Evolutionary conservation across 2,888 invertebrate species (phyloP).

Genomic region (Lepetodrilus schrolli): DNA sequence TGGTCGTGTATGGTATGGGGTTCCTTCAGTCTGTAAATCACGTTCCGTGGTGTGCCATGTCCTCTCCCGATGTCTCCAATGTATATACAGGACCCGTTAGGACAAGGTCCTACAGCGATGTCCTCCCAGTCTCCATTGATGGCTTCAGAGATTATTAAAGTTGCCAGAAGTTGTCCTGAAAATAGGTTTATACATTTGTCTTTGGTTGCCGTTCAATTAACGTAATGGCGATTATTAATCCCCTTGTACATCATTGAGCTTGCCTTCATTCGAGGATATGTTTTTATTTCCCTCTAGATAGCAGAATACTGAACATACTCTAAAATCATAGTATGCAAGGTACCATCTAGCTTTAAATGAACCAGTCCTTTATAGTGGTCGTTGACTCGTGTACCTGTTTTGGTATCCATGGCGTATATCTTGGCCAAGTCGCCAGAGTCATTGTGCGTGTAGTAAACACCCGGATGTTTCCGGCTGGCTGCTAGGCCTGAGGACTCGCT

Average conservation of each 20-base stretch:
- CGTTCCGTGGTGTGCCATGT: constrained; percentile 27
- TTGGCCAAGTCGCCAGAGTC: constrained; percentile 35
- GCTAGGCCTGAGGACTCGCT: constrained; percentile 42
- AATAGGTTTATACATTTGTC: no score
- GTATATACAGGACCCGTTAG: constrained; percentile 28
- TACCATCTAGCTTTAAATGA: no score
- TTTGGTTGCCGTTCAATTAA: no score
- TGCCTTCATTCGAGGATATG: no score
- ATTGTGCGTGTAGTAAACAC: constrained; percentile 38
- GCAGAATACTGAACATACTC: no score
- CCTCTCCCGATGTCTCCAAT: constrained; percentile 35
- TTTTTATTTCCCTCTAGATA: no score
- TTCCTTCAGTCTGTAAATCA: constrained; percentile 34
- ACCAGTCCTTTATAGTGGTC: no score
- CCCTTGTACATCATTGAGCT: no score
- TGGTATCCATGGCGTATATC: constrained; percentile 34
- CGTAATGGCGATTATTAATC: no score
- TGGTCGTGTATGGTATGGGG: constrained; percentile 25
- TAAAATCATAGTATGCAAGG: no score
- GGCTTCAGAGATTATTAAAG: constrained; percentile 30
- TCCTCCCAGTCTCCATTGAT: constrained; percentile 50
- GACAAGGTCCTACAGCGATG: constrained; percentile 47
- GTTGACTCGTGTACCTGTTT: no score
- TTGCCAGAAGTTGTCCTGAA: not conserved
- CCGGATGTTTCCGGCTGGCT: constrained; percentile 35